Evolutionary conservation across 2,888 invertebrate species (phyloP), one percentile per base, ranked within the genome.

Genomic region (Acleris emargana): DNA sequence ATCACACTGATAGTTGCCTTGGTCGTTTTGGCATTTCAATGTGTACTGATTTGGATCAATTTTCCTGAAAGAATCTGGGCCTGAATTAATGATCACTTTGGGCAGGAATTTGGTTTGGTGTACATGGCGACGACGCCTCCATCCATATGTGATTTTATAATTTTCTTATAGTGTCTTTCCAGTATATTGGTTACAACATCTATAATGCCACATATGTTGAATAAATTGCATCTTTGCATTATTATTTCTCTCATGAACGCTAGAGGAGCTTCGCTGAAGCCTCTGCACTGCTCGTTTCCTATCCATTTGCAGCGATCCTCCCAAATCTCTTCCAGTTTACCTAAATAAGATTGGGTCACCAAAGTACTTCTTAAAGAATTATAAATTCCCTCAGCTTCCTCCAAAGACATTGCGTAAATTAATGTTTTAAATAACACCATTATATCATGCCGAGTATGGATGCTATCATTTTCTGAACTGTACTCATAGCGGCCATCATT

Each of bases 141-240:
- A 3, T 53, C 47, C 9, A 13, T 52, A 32, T 20, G 43, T 7
- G 43, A 18, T 28, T 28, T 17, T 20, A 57, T 47, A 13, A 63
- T 63, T 47, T 58, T 63, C 7, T 63, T 20, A 47, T 74, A 72
- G 58, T 81, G 75, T 20, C 55, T 70, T 25, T 81, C 82, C 16
- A 82, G 53, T 16, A 82, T 73, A 42, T 80, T 76, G 0, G 71
- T 22, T 3, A 80, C 67, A 1, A 80, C 76, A 25, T 82, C 81
- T 0, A 78, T 69, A 76, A 81, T 80, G 3, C 70, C 71, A n/a
- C 67, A 58, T 1, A 64, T 63, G 52, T 69, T 74, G 58, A 77
- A 82, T 5, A 67, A 63, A 5, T 72, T 72, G 53, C 81, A 82
- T 62, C 67, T 70, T 16, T 61, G 58, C 6, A 64, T 25, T 9